Evolutionary conservation across 2,888 invertebrate species (phyloP).

Genomic region (Cosmopolites sordidus): DNA sequence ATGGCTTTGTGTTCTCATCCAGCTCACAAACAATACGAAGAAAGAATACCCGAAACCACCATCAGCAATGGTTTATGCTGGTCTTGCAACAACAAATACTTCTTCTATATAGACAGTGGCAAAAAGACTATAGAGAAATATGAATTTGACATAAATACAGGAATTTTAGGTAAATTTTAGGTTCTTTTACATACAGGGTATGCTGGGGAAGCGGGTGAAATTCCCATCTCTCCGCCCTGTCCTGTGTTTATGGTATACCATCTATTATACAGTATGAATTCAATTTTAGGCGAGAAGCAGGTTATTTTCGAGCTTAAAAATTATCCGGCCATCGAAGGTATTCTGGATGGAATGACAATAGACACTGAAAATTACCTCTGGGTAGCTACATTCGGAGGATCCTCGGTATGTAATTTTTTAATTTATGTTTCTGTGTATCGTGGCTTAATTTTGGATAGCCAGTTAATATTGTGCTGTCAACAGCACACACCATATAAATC

Average conservation of each 20-base stretch:
- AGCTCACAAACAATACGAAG: conserved; percentile 6
- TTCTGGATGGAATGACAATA: conserved; percentile 74
- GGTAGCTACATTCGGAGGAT: conserved; percentile 62
- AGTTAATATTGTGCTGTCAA: too few relatives aligned
- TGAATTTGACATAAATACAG: conserved; percentile 58
- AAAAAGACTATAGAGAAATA: conserved; percentile 61
- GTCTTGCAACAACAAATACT: conserved; percentile 60
- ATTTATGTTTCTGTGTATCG: too few relatives aligned
- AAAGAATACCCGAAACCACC: conserved; percentile 46
- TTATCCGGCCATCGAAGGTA: conserved; percentile 53
- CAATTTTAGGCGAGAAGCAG: conserved; percentile 41
- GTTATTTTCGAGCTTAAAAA: conserved; percentile 56
- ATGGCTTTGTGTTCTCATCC: conserved; percentile 25
- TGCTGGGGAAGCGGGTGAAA: too few relatives aligned
- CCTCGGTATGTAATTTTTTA: conserved; percentile 52
- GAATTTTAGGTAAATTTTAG: conserved; percentile 44
- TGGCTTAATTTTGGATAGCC: too few relatives aligned
- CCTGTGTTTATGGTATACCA: too few relatives aligned
- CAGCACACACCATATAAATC: too few relatives aligned
- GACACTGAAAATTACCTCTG: conserved; percentile 70
- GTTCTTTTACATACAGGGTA: too few relatives aligned
- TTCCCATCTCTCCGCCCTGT: too few relatives aligned
- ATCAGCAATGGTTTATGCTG: conserved; percentile 75
- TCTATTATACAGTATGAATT: background rate
- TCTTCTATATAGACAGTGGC: conserved; percentile 72